Base-by-base conservation (phyloP, 1,140 invertebrate genomes). In the Drosophila nigromelanica region DNA sequence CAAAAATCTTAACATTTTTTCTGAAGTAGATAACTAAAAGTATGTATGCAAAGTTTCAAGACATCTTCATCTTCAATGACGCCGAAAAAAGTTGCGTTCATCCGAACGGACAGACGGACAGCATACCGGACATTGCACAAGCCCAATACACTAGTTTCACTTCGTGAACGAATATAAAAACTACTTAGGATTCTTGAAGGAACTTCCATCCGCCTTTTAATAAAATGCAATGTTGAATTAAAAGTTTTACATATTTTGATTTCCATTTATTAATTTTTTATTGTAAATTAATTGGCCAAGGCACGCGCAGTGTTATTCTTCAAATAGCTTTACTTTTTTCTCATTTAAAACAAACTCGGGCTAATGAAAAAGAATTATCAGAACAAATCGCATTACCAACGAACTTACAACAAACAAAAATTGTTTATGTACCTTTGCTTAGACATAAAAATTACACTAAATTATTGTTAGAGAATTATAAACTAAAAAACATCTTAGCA, bases 401-500 rank as follows among this genome's bases (percentile, higher is more conserved):
- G 75, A 70, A 81, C 64, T 77, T 79, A 81, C 69, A 66, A 67
- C 71, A 82, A 83, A 81, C 56, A 73, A 80, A 73, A 63, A 55
- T 56, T 68, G 14, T 72, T 72, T 54, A 76, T 76, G 59, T 87
- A 81, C 59, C 78, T 62, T 66, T 50, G 68, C 82, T 78, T 86
- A 78, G 37, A 59, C 72, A 68, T 54, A 59, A 73, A 37, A 81
- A 82, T 86, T 86, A 86, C 61, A 87, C 82, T 86, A 86, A 71
- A 76, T 82, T 86, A 86, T 69, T 85, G 82, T 86, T 86, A 86
- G 82, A 75, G 45, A 35, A 67, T 78, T 78, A 86, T 86, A 86
- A 86, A 87, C 82, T 86, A 86, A 82, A 86, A 86, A 86, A 86
- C 82, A 86, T 86, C 82, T 86, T 86, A 86, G 47, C 62, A 54